Evolutionary conservation across 2,888 invertebrate genomes (phyloP), one percentile per base, ranked within the genome.

Genomic region (Stenoptilia bipunctidactyla): DNA sequence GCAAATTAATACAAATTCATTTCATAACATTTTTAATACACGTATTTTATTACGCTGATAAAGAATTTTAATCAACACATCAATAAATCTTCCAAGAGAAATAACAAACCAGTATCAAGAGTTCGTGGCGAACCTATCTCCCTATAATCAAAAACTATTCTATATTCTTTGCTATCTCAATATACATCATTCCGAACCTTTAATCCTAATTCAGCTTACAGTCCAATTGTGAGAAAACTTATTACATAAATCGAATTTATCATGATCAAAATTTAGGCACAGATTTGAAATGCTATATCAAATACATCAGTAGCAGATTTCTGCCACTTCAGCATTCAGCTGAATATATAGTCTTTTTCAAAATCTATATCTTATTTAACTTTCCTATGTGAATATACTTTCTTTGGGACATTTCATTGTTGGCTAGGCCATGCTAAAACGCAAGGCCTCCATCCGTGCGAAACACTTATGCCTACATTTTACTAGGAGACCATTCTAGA

Each of bases 371-470:
- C 30, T 9, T 9, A 30, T n/a, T 30, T 12, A 30, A 8, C 30
- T 58, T 56, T 66, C 65, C 64, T 68, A 64, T 61, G 55, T 61
- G 58, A 69, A 62, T 67, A 67, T 69, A 73, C 80, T 68, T 76
- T 82, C 80, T 82, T 82, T 82, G 80, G 82, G 74, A 77, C 79
- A 65, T 60, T 61, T 65, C 75, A 71, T 76, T 77, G 80, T 79
- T 70, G 51, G 56, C 65, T 67, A 53, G 71, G 61, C 74, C 66
- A 73, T 80, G 67, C 80, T 82, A 80, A 79, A 82, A 82, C 80
- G 71, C 66, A 80, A 72, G 67, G 62, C 58, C 76, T 56, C 76
- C 64, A 53, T 69, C 71, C 72, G 77, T 79, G 80, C 80, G 66
- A 59, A 64, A 57, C 47, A 56, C 69, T 68, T 74, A 75, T 43